A percentile compares a stretch with the other conserved stretches of the same genome.
These are phyloP conservation scores for Mallotus villosus DNA, from an alignment of 2,797 vertebrate species.

Conservation along the genomic window DNA sequence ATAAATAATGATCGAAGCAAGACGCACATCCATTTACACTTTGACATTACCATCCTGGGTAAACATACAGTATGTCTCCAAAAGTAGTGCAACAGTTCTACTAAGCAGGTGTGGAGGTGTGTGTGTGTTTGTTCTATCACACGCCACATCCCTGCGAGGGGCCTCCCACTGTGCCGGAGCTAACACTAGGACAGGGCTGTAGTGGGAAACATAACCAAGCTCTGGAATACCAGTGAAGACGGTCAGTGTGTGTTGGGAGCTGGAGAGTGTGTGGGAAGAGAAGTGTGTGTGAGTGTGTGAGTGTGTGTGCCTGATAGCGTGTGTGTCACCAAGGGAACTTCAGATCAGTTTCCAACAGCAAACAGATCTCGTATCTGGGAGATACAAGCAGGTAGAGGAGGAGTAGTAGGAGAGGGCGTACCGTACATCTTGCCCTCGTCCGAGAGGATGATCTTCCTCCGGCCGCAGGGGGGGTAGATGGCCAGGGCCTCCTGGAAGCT, in stretches of 20 bases:
- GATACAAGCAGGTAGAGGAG: background rate
- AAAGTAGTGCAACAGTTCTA: too few relatives aligned
- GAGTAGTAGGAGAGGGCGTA: constrained; percentile 44
- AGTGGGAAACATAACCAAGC: constrained; percentile 43
- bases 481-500: constrained; percentile 99
- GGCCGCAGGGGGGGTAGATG: constrained; percentile 98
- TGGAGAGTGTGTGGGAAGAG: constrained; percentile 12
- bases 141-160: too few relatives aligned
- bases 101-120: background rate
- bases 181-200: background rate
- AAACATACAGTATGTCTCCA: too few relatives aligned
- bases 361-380: too few relatives aligned
- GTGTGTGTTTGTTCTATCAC: constrained; percentile 41
- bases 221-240: too few relatives aligned
- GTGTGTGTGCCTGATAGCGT: constrained; percentile 4
- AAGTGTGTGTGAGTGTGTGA: constrained; percentile 7
- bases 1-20: too few relatives aligned
- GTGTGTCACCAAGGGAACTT: background rate
- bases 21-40: too few relatives aligned
- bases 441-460: constrained; percentile 99
- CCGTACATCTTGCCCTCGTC: constrained; percentile 99
- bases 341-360: too few relatives aligned
- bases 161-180: constrained; percentile 46
- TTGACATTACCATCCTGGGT: too few relatives aligned
- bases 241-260: too few relatives aligned